Base-by-base conservation (phyloP, 2,113 vertebrate species). In the Ophthalmolycus amberensis region DNA sequence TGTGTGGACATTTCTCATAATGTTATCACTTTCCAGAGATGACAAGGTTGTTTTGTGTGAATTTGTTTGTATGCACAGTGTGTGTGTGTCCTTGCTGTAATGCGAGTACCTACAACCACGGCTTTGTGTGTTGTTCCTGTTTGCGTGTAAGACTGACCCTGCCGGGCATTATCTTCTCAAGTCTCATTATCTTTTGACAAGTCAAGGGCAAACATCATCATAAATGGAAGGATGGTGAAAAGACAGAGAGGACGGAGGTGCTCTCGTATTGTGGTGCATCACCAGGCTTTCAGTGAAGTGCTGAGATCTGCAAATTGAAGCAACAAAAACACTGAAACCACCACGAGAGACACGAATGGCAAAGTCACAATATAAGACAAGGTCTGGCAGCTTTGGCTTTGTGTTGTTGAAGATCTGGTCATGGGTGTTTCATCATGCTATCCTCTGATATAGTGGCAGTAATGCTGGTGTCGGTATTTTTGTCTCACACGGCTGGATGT, bases 151-250 rank as follows among this genome's bases (percentile, higher is more conserved):
- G 54, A 85, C 65, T 56, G 67, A 84, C 80, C 85, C 27, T 59
- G 52, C 64, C 74, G 63, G 71, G 58, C 38, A 77, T 80, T 48
- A 68, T 48, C 18, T 52, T 4, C 29, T 38, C 50, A 15, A 59
- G n/a, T 27, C 54, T 58, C 54, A 27, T 58, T 14, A 29, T 54
- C 32, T 82, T 63, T 84, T 84, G 85, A 86, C 82, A 87, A 85
- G 80, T 83, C 84, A 87, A 90, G 74, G 86, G 62, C 84, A 83
- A 84, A 83, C 65, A 83, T 82, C 88, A 86, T 86, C 83, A 89
- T 86, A 83, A 86, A 90, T 82, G 76, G 67, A 84, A 72, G 69
- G 56, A 68, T 85, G 3, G 7, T 62, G 65, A 84, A 89, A 85
- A 85, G 77, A 79, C 44, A 42, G 37, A 81, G 60, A 82, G 56